Percentiles rank a stretch among this genome's conserved stretches.
phyloP scores from a whole-genome alignment of 2,888 invertebrate species.

The Microctonus aethiopoides region DNA sequence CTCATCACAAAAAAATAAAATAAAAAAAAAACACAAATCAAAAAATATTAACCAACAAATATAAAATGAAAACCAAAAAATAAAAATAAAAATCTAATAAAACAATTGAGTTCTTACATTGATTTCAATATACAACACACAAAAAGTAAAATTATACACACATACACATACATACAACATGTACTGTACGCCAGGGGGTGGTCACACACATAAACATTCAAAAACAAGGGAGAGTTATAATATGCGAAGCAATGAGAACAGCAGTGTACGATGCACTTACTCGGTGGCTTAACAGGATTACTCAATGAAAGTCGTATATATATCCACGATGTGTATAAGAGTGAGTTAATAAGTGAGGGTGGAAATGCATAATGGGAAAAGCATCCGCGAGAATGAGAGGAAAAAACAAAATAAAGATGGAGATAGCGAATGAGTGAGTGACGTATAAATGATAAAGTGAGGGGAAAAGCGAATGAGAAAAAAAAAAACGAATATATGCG shows the following conservation, averaged over 20 bases:
- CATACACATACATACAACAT: no score
- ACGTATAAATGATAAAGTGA: slow-evolving; percentile 2
- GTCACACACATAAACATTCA: background rate
- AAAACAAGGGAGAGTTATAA: slow-evolving; percentile 11
- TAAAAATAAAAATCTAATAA: background rate
- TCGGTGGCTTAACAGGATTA: slow-evolving; percentile 34
- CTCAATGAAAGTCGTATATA: slow-evolving; percentile 36
- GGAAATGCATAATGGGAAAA: slow-evolving; percentile 35
- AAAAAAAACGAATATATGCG: slow-evolving; percentile 34
- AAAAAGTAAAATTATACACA: no score
- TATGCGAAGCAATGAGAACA: slow-evolving; percentile 13
- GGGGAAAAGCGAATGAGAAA: slow-evolving; percentile 14
- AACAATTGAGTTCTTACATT: background rate
- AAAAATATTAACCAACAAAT: background rate
- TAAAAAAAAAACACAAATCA: background rate
- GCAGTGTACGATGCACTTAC: slow-evolving; percentile 30
- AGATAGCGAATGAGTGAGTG: background rate
- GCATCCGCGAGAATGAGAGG: slow-evolving; percentile 26
- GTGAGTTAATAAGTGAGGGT: slow-evolving; percentile 39
- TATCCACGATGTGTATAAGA: slow-evolving; percentile 29
- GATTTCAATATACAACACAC: no score
- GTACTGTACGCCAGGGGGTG: no score
- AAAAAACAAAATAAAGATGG: slow-evolving; percentile 15
- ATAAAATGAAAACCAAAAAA: background rate
- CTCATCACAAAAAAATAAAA: no score